Percentiles rank a stretch among this genome's conserved stretches.
Conservation (phyloP, 2,113 vertebrate species). For the Lathamus discolor region DNA sequence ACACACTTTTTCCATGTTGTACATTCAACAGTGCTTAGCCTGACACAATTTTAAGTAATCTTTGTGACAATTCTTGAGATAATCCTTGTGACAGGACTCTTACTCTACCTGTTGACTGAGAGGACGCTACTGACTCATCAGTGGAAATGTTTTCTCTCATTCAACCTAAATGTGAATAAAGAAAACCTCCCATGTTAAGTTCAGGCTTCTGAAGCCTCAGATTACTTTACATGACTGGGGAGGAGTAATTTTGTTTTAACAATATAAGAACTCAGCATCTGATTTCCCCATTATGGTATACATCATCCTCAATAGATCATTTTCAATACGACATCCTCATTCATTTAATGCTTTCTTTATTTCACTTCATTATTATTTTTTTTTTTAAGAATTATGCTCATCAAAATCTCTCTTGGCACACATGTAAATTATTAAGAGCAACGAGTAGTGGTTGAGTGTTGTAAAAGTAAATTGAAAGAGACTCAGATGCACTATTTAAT, state of each 20-base stretch:
- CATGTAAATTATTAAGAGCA: conserved; percentile 28
- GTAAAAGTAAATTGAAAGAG: conserved; percentile 1
- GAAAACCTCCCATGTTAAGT: background rate
- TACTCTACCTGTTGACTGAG: background rate
- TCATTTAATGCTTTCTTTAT: background rate
- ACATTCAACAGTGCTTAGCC: background rate
- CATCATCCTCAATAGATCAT: background rate
- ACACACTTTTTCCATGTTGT: background rate
- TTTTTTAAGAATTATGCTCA: background rate
- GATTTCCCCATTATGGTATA: background rate
- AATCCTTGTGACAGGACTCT: background rate
- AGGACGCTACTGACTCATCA: background rate
- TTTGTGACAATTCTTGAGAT: background rate
- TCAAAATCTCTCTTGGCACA: background rate
- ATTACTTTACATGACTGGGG: background rate
- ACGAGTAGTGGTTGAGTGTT: background rate
- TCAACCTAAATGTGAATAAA: background rate
- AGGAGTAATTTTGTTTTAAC: background rate
- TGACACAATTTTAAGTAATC: background rate
- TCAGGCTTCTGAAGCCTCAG: background rate
- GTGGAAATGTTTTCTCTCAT: background rate
- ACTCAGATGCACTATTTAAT: background rate
- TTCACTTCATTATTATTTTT: background rate
- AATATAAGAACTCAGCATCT: background rate
- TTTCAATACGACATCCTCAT: background rate